Base-by-base conservation (phyloP, 1,140 invertebrate genomes). In the Bactericera cockerelli region DNA sequence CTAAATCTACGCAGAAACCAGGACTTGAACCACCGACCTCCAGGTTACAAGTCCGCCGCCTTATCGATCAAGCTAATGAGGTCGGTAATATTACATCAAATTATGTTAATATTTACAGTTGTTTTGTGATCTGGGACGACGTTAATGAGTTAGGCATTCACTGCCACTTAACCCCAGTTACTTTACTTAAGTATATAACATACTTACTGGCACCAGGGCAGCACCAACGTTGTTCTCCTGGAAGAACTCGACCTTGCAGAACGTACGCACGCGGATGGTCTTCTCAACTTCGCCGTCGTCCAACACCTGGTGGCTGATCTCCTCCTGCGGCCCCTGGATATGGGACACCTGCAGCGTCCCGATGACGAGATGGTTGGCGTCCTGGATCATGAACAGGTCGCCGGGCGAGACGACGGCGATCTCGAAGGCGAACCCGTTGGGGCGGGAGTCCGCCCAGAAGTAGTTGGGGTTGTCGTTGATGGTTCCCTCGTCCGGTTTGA, bases 371-470 rank as follows among this genome's bases (percentile, higher is more conserved):
- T 78, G 75, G 61, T 78, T 80, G 2, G 76, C 72, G 68, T 84
- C 80, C 62, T 76, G 79, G 13, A 86, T 77, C 2, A 79, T 81
- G 67, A 85, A 87, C 67, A 81, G 81, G 59, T 86, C 80, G 3
- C 81, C 82, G 56, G 77, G 69, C n/a, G 78, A 77, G 1, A 87
- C 72, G 4, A 81, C 77, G 66, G 82, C 77, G 26, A 86, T 70
- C 64, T 82, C 79, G 69, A 88, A 86, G 16, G 79, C 80, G 67
- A 80, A 87, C 33, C 86, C 85, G 67, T 81, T 78, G 6, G 79
- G 78, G 60, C 77, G 71, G 33, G 81, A 86, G 71, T 88, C 86
- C 13, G 81, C 80, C 81, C 83, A 88, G 73, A 88, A 87, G 67
- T 81, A 83, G 67, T 83, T 81, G 13, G 74, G 71, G 67, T 84